Evolutionary conservation across 1,140 invertebrate genomes (phyloP), one percentile per base, ranked within the genome.

Genomic region (Drosophila serrata): DNA sequence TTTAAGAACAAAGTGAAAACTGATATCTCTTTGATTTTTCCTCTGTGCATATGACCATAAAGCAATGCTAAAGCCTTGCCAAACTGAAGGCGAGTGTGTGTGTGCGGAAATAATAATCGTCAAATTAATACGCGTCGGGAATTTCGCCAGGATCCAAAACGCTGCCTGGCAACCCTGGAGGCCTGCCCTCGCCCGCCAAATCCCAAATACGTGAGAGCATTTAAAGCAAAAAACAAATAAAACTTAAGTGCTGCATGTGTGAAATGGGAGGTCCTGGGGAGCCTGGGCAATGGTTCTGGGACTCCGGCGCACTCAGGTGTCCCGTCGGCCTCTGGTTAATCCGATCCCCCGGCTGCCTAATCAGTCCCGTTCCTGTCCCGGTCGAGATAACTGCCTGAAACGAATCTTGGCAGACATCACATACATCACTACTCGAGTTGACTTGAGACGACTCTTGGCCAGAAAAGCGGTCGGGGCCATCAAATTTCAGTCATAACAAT

Each of bases 401-500:
- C 70, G 67, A 72, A 72, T 58, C 65, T 67, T 31, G 61, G 42
- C 40, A 6, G 29, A 22, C 49, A 9, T 27, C n/a, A 22, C 55
- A 43, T 69, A 42, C 29, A 55, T 56, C 75, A 81, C 55, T 70
- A 81, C 55, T 70, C 64, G 22, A 57, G 35, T 48, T 24, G 46
- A 35, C 49, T 58, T 43, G 45, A 39, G 33, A 19, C 31, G 59
- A 55, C 42, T 35, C 60, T 55, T 60, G 77, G 69, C 78, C 82
- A 72, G 82, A 68, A 48, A 48, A 82, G 75, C 84, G 70, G 62
- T 80, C 72, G 72, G 81, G 84, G 82, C 84, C 84, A 87, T 87
- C 84, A 87, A 88, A 87, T 87, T 87, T 87, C 84, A 87, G 84
- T 87, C 84, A 87, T 87, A 87, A 87, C 84, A 87, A 87, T 87